A percentile compares a stretch with the other conserved stretches of the same genome.
phyloP scores from a whole-genome alignment of 2,797 vertebrate species.

The Cryptoprocta ferox region DNA sequence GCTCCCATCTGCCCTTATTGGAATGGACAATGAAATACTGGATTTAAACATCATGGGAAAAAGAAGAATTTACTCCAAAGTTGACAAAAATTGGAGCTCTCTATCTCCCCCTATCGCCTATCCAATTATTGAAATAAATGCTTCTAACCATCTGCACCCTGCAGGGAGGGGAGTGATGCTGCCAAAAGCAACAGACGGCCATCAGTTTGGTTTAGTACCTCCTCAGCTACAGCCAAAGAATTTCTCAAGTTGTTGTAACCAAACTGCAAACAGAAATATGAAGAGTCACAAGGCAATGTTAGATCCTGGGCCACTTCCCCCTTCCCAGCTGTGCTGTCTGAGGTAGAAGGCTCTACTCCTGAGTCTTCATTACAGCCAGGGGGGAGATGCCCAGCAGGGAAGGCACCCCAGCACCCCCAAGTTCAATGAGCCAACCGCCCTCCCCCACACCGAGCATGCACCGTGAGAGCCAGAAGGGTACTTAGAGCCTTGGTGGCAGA shows the following conservation, averaged over 20 bases:
- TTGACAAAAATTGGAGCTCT: neutral
- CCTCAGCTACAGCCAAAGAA: slow-evolving; percentile 49
- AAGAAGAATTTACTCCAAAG: slow-evolving; percentile 35
- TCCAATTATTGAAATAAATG: slow-evolving; percentile 9
- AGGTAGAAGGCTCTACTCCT: neutral
- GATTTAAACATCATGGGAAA: neutral
- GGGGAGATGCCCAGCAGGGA: neutral
- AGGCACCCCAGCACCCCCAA: neutral
- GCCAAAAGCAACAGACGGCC: slow-evolving; percentile 47
- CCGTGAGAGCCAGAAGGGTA: neutral
- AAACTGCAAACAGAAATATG: slow-evolving; percentile 59
- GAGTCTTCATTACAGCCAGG: neutral
- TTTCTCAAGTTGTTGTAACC: slow-evolving; percentile 64
- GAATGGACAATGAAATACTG: slow-evolving; percentile 15
- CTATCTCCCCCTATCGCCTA: slow-evolving; percentile 28
- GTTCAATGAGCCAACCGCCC: neutral
- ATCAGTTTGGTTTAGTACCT: slow-evolving; percentile 8
- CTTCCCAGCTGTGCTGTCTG: slow-evolving; percentile 17
- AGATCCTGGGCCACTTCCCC: neutral
- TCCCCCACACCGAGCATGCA: neutral
- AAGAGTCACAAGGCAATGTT: slow-evolving; percentile 45
- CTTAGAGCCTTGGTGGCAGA: neutral
- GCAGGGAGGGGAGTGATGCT: neutral
- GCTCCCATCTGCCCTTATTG: neutral
- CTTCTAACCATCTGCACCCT: slow-evolving; percentile 48